Evolutionary conservation across 2,888 invertebrate genomes (phyloP).

Genomic region (Agriopis marginaria): DNA sequence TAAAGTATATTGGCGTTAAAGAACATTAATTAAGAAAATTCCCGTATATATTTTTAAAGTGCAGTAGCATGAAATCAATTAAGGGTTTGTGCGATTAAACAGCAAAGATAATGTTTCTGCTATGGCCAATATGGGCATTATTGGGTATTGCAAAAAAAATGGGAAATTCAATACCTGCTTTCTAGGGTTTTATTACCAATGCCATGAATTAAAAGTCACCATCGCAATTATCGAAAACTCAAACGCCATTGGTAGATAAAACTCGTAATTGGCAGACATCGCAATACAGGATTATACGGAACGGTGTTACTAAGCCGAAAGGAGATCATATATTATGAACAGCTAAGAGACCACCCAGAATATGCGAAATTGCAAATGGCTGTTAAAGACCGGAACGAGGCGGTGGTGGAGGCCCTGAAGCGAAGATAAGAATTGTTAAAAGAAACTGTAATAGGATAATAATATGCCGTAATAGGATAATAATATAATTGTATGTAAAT

Average conservation of each 20-base stretch:
- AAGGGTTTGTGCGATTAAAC: conserved; percentile 4
- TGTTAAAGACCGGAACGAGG: too few species aligned
- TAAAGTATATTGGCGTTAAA: conserved; percentile 12
- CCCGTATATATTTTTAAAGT: not conserved
- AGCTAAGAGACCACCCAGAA: too few species aligned
- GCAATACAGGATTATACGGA: not conserved
- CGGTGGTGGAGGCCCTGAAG: too few species aligned
- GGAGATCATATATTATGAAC: not conserved
- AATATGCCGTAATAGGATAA: too few species aligned
- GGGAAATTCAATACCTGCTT: not conserved
- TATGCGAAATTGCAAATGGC: too few species aligned
- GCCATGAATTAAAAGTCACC: not conserved
- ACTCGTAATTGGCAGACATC: not conserved
- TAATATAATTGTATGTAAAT: too few species aligned
- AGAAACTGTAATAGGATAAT: too few species aligned
- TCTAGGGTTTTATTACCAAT: not conserved
- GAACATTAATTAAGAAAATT: conserved; percentile 6
- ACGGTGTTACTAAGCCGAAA: too few species aligned
- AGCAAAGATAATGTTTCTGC: not conserved
- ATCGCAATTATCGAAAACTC: not conserved
- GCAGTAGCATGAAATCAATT: conserved; percentile 9
- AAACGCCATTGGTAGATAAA: not conserved
- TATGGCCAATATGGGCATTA: conserved; percentile 3
- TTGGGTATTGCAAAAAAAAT: not conserved
- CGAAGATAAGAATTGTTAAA: too few species aligned